Base-by-base conservation (phyloP, 2,888 invertebrate species). In the Tridacna crocea region DNA sequence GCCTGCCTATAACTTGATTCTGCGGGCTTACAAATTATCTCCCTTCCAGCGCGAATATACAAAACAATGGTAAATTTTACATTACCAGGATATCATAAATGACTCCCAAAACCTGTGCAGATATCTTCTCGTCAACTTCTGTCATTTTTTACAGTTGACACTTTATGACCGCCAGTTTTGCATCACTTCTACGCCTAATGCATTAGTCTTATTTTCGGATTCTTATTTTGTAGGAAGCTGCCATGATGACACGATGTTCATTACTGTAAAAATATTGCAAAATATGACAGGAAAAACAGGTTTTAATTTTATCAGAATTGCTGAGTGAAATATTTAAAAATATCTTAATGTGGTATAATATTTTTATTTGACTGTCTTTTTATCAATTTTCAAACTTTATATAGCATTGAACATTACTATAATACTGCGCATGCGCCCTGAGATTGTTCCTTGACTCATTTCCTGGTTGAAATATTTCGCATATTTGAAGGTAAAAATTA, bases 391-490 rank as follows among this genome's bases (percentile, higher is more conserved):
- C 36, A 36, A 36, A 36, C 2, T 36, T 36, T 36, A 8, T 8
- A 36, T 36, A 36, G 2, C 36, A 36, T 36, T 36, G 36, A 36
- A 36, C 36, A 36, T 36, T 36, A 36, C 36, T 36, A 8, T 36
- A 4, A 8, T 4, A 4, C 36, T 12, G 63, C 83, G 78, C 83
- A 79, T 83, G 80, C 79, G 83, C 63, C 51, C 13, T 58, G 8
- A 65, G 47, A 27, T n/a, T 10, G 24, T 26, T 68, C 60, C 58
- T 75, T 85, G 77, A 83, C 73, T 85, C 85, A 85, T 85, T 85
- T 85, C 85, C 85, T 83, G 83, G 81, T 83, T 83, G 51, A 75
- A 79, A 79, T 81, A 72, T 61, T 81, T 80, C n/a, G 63, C 63
- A 85, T 80, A 65, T 78, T 85, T 13, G 61, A 15, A 63, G 65